These are phyloP conservation scores for Musca vetustissima DNA, from an alignment of 1,140 invertebrate species.

Conservation along the genomic window DNA sequence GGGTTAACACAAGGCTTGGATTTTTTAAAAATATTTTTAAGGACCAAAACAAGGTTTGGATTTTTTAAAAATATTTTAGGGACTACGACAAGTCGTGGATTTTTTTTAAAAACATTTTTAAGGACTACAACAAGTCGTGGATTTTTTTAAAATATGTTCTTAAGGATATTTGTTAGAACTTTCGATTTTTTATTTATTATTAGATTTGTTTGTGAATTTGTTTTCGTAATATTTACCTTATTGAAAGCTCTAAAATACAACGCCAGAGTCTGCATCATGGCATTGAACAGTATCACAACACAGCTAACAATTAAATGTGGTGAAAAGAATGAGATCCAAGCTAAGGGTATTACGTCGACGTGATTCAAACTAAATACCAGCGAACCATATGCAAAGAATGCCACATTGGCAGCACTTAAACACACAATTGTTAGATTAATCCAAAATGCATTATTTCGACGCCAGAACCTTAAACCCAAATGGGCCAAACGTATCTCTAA, in stretches of 20 bases:
- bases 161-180: no score
- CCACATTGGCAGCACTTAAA: not conserved
- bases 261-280: constrained; percentile 3
- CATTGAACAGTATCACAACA: constrained; percentile 9
- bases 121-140: no score
- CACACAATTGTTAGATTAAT: constrained; percentile 2
- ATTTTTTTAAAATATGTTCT: no score
- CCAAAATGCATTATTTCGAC: constrained; percentile 24
- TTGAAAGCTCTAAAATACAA: constrained; percentile 17
- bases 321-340: constrained; percentile 35
- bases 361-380: not conserved
- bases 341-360: not conserved
- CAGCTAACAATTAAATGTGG: constrained; percentile 27
- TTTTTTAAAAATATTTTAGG: no score
- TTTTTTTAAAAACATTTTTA: no score
- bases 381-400: constrained; percentile 15
- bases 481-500: constrained; percentile 31
- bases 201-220: no score
- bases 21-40: no score
- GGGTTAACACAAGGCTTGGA: no score
- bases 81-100: no score
- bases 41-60: no score
- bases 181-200: no score
- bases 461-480: constrained; percentile 38
- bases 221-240: no score